phyloP scores from a whole-genome alignment of 2,113 vertebrate species.

The Percopsis transmontana region DNA sequence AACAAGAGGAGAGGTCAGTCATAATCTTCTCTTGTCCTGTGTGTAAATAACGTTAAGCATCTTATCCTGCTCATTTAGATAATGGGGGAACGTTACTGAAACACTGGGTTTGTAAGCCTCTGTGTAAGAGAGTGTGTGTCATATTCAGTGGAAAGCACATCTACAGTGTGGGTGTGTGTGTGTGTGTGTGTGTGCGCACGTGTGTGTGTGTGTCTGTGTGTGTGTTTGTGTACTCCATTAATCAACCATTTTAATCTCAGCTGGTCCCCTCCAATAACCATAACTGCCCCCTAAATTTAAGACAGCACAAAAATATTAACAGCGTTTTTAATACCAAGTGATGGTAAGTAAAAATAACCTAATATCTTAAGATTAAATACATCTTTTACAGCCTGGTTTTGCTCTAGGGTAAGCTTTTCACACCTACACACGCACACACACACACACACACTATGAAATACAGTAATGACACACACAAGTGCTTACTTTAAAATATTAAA shows the following conservation, averaged over 20 bases:
- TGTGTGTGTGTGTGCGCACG: not conserved
- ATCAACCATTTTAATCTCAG: slow-evolving; percentile 58
- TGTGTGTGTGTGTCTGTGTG: slow-evolving; percentile 2
- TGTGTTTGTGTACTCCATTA: slow-evolving; percentile 58
- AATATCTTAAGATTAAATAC: slow-evolving; percentile 81
- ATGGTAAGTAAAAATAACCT: slow-evolving; percentile 76
- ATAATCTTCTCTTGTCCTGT: slow-evolving; percentile 69
- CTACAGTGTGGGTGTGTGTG: not conserved
- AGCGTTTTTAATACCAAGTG: slow-evolving; percentile 71
- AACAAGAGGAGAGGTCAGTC: slow-evolving; percentile 12
- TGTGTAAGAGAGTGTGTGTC: not conserved
- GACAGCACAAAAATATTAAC: slow-evolving; percentile 58
- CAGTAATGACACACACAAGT: not conserved
- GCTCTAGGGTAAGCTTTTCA: slow-evolving; percentile 40
- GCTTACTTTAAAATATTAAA: slow-evolving; percentile 63
- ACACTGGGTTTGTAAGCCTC: slow-evolving; percentile 9
- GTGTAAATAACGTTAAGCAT: slow-evolving; percentile 87
- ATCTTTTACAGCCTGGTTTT: slow-evolving; percentile 59
- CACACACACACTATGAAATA: not conserved
- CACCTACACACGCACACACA: slow-evolving; percentile 21
- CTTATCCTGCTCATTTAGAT: slow-evolving; percentile 81
- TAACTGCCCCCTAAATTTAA: slow-evolving; percentile 39
- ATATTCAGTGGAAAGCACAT: no score
- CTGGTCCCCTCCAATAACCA: slow-evolving; percentile 46
- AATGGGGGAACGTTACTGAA: slow-evolving; percentile 73